Conservation (phyloP, 2,888 invertebrate species). For the Thymelicus lineola region DNA sequence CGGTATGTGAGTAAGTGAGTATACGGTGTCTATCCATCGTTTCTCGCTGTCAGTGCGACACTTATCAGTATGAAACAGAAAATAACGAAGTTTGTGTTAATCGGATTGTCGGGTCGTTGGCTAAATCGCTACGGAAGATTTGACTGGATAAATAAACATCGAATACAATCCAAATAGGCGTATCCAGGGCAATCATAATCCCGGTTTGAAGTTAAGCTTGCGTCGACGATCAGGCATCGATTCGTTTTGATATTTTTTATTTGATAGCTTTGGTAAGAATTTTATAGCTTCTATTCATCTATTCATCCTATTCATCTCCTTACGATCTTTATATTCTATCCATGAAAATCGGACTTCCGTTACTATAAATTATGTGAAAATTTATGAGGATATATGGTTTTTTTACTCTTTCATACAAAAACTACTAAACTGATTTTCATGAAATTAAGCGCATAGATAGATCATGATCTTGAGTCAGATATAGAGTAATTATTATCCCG, state of each 20-base stretch:
- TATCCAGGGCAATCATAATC: not conserved
- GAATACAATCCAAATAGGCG: conserved; percentile 1
- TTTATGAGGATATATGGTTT: no score
- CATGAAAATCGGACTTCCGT: no score
- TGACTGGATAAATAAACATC: conserved; percentile 25
- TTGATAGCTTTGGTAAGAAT: not conserved
- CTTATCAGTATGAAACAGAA: conserved; percentile 1
- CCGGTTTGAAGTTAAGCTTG: not conserved
- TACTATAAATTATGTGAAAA: no score
- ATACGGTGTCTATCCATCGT: not conserved
- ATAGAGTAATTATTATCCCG: no score
- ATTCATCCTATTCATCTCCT: no score
- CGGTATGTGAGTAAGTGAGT: no score
- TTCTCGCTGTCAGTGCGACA: not conserved
- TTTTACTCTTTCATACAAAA: no score
- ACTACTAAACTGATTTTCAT: no score
- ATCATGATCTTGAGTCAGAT: no score
- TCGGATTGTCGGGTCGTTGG: conserved; percentile 23
- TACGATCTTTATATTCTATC: no score
- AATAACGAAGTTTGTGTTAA: conserved; percentile 27
- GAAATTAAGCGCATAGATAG: no score
- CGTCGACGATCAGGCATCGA: not conserved
- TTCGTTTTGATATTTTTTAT: not conserved
- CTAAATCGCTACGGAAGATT: conserved; percentile 23
- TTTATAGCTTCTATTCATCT: not conserved